phyloP scores from a whole-genome alignment of 2,797 vertebrate genomes.

The Silurus lanzhouensis region DNA sequence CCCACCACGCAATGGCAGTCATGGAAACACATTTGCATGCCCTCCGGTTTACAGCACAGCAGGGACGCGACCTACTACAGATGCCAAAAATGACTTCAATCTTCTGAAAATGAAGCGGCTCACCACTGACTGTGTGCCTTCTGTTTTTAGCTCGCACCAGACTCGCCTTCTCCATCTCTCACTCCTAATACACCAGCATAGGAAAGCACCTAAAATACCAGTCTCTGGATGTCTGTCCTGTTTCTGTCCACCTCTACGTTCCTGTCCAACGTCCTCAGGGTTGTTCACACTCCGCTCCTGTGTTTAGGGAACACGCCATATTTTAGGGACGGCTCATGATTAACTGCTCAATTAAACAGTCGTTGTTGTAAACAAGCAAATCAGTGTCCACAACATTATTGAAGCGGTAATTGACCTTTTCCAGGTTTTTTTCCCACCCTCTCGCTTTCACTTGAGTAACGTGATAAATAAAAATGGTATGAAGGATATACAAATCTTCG shows the following conservation, averaged over 20 bases:
- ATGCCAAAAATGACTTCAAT: constrained; percentile 47
- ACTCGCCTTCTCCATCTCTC: constrained; percentile 29
- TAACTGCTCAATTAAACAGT: constrained; percentile 62
- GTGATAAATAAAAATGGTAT: not conserved
- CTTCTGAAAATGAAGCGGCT: constrained; percentile 39
- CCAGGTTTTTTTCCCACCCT: constrained; percentile 67
- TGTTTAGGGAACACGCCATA: constrained; percentile 28
- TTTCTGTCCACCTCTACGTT: constrained; percentile 10
- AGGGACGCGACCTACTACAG: constrained; percentile 26
- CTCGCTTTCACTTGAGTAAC: constrained; percentile 67
- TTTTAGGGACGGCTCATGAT: constrained; percentile 53
- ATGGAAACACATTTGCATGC: constrained; percentile 33
- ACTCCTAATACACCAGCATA: constrained; percentile 13
- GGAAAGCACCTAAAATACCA: constrained; percentile 38
- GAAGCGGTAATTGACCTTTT: constrained; percentile 80
- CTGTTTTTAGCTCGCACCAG: constrained; percentile 43
- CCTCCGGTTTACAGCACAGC: constrained; percentile 37
- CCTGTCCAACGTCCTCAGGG: not conserved
- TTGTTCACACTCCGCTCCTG: not conserved
- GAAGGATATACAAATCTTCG: not conserved
- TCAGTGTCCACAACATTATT: constrained; percentile 75
- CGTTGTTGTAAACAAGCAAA: constrained; percentile 75
- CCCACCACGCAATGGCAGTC: not conserved
- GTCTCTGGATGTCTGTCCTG: constrained; percentile 22
- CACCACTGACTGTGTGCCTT: constrained; percentile 24